A percentile compares a stretch with the other conserved stretches of the same genome.
phyloP scores from a whole-genome alignment of 2,888 invertebrate genomes.

The Phania funesta region DNA sequence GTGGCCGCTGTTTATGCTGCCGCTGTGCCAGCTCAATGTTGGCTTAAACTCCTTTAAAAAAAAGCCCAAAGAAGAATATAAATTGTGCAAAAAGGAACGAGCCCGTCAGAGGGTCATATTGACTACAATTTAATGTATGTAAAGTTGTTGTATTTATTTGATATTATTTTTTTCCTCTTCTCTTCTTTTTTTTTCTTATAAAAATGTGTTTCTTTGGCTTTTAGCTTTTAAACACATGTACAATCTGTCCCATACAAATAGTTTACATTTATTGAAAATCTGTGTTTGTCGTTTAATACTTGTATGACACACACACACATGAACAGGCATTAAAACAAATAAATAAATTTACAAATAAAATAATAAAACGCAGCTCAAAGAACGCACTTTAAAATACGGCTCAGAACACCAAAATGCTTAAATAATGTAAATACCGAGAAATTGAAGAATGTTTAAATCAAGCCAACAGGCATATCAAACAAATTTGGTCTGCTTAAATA shows the following conservation, averaged over 20 bases:
- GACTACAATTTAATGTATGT: constrained; percentile 55
- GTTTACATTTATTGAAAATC: constrained; percentile 67
- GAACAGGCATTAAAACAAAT: constrained; percentile 65
- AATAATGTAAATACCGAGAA: constrained; percentile 65
- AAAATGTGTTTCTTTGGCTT: constrained; percentile 4
- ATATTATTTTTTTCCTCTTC: not conserved
- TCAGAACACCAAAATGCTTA: constrained; percentile 7
- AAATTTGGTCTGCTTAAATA: constrained; percentile 51
- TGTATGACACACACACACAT: constrained; percentile 66
- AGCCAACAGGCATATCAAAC: constrained; percentile 54
- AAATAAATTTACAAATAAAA: constrained; percentile 54
- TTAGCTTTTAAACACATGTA: constrained; percentile 47
- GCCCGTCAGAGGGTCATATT: constrained; percentile 17
- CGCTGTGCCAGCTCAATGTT: constrained; percentile 18
- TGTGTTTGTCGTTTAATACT: constrained; percentile 64
- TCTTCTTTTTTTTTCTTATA: not conserved
- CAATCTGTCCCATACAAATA: constrained; percentile 56
- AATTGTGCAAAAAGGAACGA: constrained; percentile 15
- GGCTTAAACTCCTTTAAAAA: constrained; percentile 27
- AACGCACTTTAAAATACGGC: constrained; percentile 12
- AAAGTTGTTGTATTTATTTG: constrained; percentile 65
- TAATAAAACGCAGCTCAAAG: constrained; percentile 39
- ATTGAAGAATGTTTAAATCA: constrained; percentile 57
- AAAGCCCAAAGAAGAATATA: constrained; percentile 19
- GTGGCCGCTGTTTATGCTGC: constrained; percentile 24